Conservation (phyloP, 2,113 vertebrate species). For the Saccopteryx leptura region DNA sequence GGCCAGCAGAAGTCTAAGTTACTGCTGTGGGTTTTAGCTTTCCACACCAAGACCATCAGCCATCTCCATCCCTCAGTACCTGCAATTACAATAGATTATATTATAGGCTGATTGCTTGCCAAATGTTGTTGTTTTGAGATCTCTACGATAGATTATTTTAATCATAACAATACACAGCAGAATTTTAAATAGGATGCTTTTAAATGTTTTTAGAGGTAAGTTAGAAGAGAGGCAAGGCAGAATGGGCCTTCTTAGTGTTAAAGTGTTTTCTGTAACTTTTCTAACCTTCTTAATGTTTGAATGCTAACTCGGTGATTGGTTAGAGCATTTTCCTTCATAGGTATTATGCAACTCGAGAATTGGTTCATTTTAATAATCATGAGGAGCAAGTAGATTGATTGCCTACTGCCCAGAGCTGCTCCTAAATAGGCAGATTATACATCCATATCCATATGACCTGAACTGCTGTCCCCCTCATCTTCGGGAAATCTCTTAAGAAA, state of each 20-base stretch:
- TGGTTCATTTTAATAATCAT: neutral
- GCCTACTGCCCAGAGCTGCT: neutral
- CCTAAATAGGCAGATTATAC: neutral
- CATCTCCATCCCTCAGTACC: constrained; percentile 1
- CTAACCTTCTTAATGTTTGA: neutral
- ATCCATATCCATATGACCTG: neutral
- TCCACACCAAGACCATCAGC: constrained; percentile 55
- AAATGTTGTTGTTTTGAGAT: constrained; percentile 67
- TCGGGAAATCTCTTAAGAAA: constrained; percentile 53
- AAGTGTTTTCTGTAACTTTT: neutral
- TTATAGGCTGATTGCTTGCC: constrained; percentile 50
- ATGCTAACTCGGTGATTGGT: neutral
- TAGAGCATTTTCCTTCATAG: neutral
- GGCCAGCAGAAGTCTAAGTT: constrained; percentile 74
- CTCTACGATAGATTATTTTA: constrained; percentile 62
- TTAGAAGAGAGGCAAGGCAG: constrained; percentile 14
- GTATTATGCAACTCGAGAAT: neutral
- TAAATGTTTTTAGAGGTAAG: constrained; percentile 47
- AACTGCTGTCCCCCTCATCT: neutral
- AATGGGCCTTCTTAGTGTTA: neutral
- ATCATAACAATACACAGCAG: constrained; percentile 26
- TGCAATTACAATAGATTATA: constrained; percentile 21
- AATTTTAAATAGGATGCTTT: constrained; percentile 64
- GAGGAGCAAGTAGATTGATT: neutral
- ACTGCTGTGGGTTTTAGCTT: constrained; percentile 71